Evolutionary conservation across 1,140 invertebrate genomes (phyloP), one percentile per base, ranked within the genome.

Genomic region (Charaxes varanes): DNA sequence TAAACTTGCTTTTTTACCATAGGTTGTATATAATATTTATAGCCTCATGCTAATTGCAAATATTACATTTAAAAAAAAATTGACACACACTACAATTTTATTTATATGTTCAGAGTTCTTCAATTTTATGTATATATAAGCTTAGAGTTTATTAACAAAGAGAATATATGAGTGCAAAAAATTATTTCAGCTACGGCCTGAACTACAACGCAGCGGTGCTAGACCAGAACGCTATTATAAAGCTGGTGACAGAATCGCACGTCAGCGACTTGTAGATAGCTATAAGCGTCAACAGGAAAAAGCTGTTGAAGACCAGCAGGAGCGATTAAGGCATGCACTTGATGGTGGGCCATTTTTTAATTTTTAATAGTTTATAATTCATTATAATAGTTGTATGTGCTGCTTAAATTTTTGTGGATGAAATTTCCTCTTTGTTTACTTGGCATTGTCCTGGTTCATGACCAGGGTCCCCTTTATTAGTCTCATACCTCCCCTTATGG

Each of bases 241-340:
- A 10, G 46, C 46, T 3, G 53, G 61, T 5, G 70, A 82, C 36
- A 50, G 66, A 0, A 27, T 34, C 0, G 61, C 67, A 5, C 70
- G 84, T 2, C 76, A 79, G 3, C 77, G 85, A 5, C 53, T 86
- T 34, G 80, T 89, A 6, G 86, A 81, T 30, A 86, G 81, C 53
- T 86, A 84, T 26, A 89, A 88, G 51, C 65, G 68, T 14, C 73
- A 78, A 6, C 88, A 87, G 14, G 88, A 90, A 58, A 66, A 84
- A 8, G 62, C 86, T 19, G 51, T 89, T 4, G 74, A 86, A 16
- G 83, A 85, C 22, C 87, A 89, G 65, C 67, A 82, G 41, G 77
- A 87, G 31, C 85, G 86, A 43, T 62, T 89, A 1, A 82, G 85
- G 17, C 77, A 87, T 19, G 86, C 87, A 0, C 62, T 89, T 7